Evolutionary conservation across 2,113 vertebrate species (phyloP).

Genomic region (Poicephalus gulielmi): DNA sequence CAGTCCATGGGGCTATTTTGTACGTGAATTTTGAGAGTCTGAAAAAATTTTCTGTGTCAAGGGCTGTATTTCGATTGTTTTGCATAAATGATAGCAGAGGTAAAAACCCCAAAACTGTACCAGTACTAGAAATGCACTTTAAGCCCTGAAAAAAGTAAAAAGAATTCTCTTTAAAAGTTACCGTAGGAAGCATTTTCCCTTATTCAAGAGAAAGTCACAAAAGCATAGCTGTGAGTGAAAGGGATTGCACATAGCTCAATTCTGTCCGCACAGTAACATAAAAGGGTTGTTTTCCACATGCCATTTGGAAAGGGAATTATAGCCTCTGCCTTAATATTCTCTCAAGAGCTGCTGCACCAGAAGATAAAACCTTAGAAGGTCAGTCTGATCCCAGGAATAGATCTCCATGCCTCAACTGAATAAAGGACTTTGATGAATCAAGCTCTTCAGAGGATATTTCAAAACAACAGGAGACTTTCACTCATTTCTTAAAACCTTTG

Average conservation of each 20-base stretch:
- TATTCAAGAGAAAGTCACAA: background rate
- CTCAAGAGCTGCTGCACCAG: background rate
- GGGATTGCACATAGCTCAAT: background rate
- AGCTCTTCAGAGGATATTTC: background rate
- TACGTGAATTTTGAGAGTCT: background rate
- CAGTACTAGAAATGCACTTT: background rate
- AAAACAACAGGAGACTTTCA: background rate
- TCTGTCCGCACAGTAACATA: background rate
- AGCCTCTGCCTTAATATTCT: background rate
- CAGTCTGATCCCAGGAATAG: background rate
- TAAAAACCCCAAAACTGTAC: background rate
- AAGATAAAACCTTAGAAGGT: conserved; percentile 12
- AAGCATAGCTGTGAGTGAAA: background rate
- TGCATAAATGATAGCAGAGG: background rate
- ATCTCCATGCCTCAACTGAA: background rate
- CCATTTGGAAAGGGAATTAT: background rate
- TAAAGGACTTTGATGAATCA: background rate
- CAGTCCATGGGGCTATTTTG: background rate
- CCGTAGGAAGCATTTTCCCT: background rate
- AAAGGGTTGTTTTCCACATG: background rate
- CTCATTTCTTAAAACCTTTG: background rate
- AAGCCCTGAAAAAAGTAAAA: background rate
- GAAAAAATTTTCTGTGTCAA: background rate
- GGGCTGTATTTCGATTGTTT: background rate
- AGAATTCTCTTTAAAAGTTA: background rate